Percentiles rank a stretch among this genome's conserved stretches.
Conservation (phyloP, 1,140 invertebrate genomes). For the Brachionus koreanus region DNA sequence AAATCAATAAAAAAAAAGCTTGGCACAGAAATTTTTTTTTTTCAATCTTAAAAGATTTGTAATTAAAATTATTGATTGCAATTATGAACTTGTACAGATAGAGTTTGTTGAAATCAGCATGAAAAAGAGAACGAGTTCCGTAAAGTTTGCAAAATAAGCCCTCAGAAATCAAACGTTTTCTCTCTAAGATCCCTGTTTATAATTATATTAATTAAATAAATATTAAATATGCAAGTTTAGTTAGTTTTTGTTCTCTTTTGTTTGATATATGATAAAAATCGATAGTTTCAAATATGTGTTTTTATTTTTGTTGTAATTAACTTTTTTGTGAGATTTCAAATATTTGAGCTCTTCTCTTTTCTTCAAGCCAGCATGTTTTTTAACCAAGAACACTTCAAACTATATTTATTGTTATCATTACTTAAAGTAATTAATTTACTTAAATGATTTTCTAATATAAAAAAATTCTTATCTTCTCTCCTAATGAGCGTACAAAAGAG, state of each 20-base stretch:
- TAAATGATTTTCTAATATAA: conserved; percentile 21
- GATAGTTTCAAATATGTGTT: conserved; percentile 34
- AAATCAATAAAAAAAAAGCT: conserved; percentile 22
- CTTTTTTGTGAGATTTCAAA: conserved; percentile 34
- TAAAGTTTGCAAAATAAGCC: conserved; percentile 5
- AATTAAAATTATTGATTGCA: conserved; percentile 29
- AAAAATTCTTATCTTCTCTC: conserved; percentile 5
- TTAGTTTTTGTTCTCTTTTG: neutral
- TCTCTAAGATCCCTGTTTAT: conserved; percentile 7
- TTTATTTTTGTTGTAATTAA: conserved; percentile 36
- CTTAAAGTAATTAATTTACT: conserved; percentile 40
- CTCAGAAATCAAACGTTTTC: conserved; percentile 9
- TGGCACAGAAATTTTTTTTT: neutral
- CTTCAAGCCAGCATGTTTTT: conserved; percentile 9
- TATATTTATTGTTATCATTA: conserved; percentile 28
- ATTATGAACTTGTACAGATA: conserved; percentile 13
- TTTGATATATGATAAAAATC: conserved; percentile 10
- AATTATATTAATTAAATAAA: conserved; percentile 7
- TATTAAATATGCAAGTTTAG: conserved; percentile 8
- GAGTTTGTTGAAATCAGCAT: neutral
- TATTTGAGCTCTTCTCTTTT: conserved; percentile 16
- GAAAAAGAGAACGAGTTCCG: neutral
- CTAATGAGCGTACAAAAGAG: conserved; percentile 25
- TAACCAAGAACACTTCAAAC: conserved; percentile 22
- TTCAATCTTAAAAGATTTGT: neutral